Percentiles rank a stretch among this genome's conserved stretches.
phyloP scores from a whole-genome alignment of 2,797 vertebrate species.

The Rhinoraja longicauda region DNA sequence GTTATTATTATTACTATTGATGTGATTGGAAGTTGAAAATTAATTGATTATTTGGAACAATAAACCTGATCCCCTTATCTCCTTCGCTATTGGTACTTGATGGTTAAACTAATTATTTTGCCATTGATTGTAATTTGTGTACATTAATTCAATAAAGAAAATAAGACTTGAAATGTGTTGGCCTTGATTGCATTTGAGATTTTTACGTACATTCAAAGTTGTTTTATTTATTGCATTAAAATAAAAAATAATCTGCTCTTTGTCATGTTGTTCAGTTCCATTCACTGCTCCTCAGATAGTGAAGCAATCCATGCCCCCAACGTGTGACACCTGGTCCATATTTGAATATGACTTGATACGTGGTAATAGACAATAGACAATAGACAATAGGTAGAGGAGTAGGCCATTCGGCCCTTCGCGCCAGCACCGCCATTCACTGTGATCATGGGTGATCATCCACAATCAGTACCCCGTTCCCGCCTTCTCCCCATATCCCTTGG shows the following conservation, averaged over 20 bases:
- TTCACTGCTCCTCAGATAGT: no score
- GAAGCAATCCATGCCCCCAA: no score
- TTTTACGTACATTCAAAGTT: not conserved
- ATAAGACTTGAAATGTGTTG: not conserved
- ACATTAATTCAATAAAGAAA: slow-evolving; percentile 36
- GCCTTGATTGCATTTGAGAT: not conserved
- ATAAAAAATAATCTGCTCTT: not conserved
- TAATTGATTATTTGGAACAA: slow-evolving; percentile 17
- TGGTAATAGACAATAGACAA: no score
- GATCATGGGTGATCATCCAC: no score
- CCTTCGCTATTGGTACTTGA: slow-evolving; percentile 5
- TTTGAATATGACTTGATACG: no score
- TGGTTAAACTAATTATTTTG: slow-evolving; percentile 28
- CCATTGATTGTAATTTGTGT: slow-evolving; percentile 34
- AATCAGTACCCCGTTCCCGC: no score
- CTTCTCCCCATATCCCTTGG: no score
- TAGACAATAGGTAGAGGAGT: no score
- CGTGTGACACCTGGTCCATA: no score
- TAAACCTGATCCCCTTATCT: slow-evolving; percentile 2
- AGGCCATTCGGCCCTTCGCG: no score
- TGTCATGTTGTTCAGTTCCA: no score
- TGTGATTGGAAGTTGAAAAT: not conserved
- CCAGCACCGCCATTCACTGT: no score
- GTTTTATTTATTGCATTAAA: not conserved
- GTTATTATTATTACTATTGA: slow-evolving; percentile 18